Evolutionary conservation across 2,888 invertebrate genomes (phyloP).

Genomic region (Acanthosoma haemorrhoidale): DNA sequence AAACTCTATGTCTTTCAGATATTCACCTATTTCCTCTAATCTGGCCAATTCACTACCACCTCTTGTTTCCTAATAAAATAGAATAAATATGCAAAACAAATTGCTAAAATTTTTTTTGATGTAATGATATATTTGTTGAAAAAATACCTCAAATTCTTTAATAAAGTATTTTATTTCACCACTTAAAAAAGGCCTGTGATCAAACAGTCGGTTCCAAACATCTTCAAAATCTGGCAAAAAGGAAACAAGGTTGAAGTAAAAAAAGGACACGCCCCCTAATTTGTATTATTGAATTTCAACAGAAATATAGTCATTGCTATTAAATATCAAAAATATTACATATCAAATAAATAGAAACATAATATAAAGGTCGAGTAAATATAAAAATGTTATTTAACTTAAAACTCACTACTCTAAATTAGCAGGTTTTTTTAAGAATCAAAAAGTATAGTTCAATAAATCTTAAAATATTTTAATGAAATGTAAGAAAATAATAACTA

Average conservation of each 20-base stretch:
- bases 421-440: too few relatives aligned
- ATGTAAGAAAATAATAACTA: too few relatives aligned
- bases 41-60: conserved; percentile 73
- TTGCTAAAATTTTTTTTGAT: too few relatives aligned
- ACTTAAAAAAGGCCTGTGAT: conserved; percentile 77
- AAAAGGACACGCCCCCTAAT: conserved; percentile 4
- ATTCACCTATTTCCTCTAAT: conserved; percentile 69
- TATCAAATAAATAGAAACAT: not conserved
- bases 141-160: conserved; percentile 75
- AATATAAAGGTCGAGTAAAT: not conserved
- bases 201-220: conserved; percentile 78
- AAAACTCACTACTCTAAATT: not conserved
- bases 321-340: too few relatives aligned
- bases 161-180: conserved; percentile 80
- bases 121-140: too few relatives aligned
- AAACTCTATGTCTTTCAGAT: conserved; percentile 70
- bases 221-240: conserved; percentile 47
- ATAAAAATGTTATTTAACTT: not conserved
- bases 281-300: not conserved
- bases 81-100: conserved; percentile 20
- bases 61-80: conserved; percentile 60
- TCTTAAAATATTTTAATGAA: too few relatives aligned
- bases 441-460: too few relatives aligned
- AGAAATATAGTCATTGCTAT: too few relatives aligned
- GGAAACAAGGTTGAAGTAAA: not conserved